phyloP scores from a whole-genome alignment of 2,888 invertebrate species.

The Parthenolecanium corni region DNA sequence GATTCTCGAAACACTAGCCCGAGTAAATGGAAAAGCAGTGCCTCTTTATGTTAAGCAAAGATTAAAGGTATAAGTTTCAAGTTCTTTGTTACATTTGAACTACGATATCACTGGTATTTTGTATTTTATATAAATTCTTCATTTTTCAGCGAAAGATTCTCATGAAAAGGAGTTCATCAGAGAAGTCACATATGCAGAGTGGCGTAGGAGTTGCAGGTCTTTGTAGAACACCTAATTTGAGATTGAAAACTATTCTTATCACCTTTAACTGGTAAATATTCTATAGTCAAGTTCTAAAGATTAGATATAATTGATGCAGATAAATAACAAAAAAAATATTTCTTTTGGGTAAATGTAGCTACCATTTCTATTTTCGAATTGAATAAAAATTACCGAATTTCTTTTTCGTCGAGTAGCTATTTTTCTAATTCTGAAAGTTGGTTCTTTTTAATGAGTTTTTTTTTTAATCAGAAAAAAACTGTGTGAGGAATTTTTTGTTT shows the following conservation, averaged over 20 bases:
- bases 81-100: background rate
- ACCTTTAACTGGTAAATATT: constrained; percentile 62
- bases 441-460: no score
- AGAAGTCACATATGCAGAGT: constrained; percentile 42
- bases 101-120: background rate
- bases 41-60: constrained; percentile 61
- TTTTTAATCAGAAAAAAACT: no score
- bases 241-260: constrained; percentile 72
- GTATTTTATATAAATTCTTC: background rate
- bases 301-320: no score
- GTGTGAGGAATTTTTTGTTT: no score
- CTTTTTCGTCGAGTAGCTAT: no score
- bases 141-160: constrained; percentile 52
- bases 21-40: constrained; percentile 61
- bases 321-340: no score
- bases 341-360: no score
- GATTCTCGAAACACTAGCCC: constrained; percentile 64
- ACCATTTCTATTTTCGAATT: no score
- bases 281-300: no score
- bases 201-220: constrained; percentile 51
- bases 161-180: constrained; percentile 47
- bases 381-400: no score
- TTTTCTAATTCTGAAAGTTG: no score
- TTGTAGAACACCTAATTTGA: constrained; percentile 75
- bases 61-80: constrained; percentile 41